Base-by-base conservation (phyloP, 2,888 invertebrate species). In the Spodoptera littoralis region DNA sequence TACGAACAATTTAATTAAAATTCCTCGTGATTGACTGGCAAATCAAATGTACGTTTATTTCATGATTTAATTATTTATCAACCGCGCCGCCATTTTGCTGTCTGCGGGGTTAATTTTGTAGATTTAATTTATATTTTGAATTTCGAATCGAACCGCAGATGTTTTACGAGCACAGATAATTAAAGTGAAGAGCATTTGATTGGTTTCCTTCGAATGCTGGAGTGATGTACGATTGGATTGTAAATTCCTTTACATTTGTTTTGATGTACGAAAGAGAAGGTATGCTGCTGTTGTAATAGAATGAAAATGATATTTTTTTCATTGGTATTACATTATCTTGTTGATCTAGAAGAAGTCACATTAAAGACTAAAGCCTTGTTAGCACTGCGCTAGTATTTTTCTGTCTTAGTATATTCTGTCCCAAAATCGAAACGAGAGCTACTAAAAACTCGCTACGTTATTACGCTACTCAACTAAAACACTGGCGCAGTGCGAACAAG, bases 101-200 rank as follows among this genome's bases (percentile, higher is more conserved):
- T 67, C 60, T 73, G 73, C 65, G 63, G 65, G 72, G 70, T 82
- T 81, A 72, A 84, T 84, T 82, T 78, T 65, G 79, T 73, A 73
- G 79, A 81, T 84, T 79, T 80, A 81, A 86, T 85, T 87, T 83
- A 83, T 82, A 70, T 81, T 73, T 80, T 60, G 61, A 70, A 67
- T 79, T 78, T 59, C 54, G 57, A 65, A 63, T 60, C 73, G 69
- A 73, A 85, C 83, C 89, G 79, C 90, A 91, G 90, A 85, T 90
- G 91, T 84, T 87, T 77, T 64, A 67, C 63, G 77, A 70, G 76
- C 73, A 75, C 77, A 77, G 79, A 79, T 86, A 89, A 90, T 90
- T 88, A 87, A 90, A 85, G 75, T 76, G 81, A 75, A 77, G 78
- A 77, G 80, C 64, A 73, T 71, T 52, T 80, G 70, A 79, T 80